Evolutionary conservation across 2,113 vertebrate species (phyloP).

Genomic region (Condylura cristata): DNA sequence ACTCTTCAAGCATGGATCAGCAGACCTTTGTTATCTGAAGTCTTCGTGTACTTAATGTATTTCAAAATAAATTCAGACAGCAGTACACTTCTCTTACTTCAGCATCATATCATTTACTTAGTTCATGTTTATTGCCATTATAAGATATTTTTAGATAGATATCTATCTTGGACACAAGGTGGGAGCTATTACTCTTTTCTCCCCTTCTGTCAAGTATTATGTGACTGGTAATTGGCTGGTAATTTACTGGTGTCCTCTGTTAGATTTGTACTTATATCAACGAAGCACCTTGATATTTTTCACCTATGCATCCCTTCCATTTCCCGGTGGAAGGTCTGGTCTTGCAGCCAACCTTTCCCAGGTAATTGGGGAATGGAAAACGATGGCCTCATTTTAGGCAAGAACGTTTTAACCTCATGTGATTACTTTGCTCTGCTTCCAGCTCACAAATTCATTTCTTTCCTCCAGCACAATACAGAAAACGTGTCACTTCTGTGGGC

Average conservation of each 20-base stretch:
- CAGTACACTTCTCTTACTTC: not conserved
- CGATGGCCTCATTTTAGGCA: not conserved
- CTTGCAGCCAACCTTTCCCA: not conserved
- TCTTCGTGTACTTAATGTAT: not conserved
- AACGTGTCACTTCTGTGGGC: constrained; percentile 22
- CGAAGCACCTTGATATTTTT: not conserved
- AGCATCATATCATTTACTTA: not conserved
- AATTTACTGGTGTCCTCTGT: not conserved
- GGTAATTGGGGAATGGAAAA: constrained; percentile 6
- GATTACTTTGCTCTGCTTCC: constrained; percentile 39
- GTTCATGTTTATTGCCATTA: not conserved
- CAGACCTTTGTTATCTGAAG: not conserved
- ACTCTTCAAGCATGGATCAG: not conserved
- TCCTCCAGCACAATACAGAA: constrained; percentile 32
- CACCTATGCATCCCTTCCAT: not conserved
- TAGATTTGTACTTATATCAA: not conserved
- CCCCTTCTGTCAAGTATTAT: not conserved
- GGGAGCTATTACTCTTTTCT: not conserved
- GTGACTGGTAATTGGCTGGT: not conserved
- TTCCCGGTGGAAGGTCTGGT: not conserved
- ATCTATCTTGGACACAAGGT: no score
- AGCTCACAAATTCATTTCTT: constrained; percentile 14
- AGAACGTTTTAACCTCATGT: not conserved
- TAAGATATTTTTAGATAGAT: not conserved
- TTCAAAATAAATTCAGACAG: constrained; percentile 30